A percentile compares a stretch with the other conserved stretches of the same genome.
Conservation (phyloP, 2,797 vertebrate genomes). For the Lepilemur septentrionalis region DNA sequence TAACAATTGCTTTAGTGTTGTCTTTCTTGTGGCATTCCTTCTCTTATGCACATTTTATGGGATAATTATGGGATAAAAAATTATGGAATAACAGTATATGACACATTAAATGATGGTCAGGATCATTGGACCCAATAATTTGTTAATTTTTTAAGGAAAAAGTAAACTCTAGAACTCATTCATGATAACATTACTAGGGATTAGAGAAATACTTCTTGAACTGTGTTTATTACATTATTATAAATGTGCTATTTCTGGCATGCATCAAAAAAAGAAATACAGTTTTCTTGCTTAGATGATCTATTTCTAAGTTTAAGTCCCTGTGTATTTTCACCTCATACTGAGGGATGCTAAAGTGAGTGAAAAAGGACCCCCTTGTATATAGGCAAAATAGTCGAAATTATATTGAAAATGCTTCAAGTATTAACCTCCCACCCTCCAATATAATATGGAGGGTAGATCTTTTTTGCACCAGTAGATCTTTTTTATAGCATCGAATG, state of each 20-base stretch:
- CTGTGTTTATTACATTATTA: not conserved
- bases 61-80: not conserved
- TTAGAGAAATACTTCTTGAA: not conserved
- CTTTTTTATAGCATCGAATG: not conserved
- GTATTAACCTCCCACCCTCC: accelerated
- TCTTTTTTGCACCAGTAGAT: not conserved
- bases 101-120: not conserved
- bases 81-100: not conserved
- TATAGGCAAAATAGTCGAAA: not conserved
- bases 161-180: not conserved
- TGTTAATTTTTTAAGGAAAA: not conserved
- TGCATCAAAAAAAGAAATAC: not conserved
- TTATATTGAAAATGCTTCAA: not conserved
- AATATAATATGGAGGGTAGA: not conserved
- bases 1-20: not conserved
- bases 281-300: not conserved
- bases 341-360: not conserved
- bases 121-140: not conserved
- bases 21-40: not conserved
- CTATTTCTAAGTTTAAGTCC: not conserved
- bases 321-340: not conserved
- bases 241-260: not conserved
- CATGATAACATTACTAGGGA: not conserved
- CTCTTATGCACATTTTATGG: not conserved
- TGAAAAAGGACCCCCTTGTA: not conserved